phyloP scores from a whole-genome alignment of 2,113 vertebrate species.

The Zosterops lateralis region DNA sequence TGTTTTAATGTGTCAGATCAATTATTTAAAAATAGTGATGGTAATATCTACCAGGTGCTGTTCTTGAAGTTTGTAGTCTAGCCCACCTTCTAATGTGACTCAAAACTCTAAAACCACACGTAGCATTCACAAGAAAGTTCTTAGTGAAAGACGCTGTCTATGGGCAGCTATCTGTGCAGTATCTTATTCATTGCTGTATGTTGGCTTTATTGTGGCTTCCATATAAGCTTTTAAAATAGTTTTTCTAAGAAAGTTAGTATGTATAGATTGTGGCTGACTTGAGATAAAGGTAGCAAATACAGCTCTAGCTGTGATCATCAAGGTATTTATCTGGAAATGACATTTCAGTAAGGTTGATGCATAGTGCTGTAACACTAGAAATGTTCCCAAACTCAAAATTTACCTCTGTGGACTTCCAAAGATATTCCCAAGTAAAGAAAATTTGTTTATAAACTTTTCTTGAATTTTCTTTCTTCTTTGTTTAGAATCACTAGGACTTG shows the following conservation, averaged over 20 bases:
- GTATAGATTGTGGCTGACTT: not conserved
- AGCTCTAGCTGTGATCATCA: not conserved
- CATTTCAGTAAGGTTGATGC: not conserved
- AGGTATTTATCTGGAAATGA: not conserved
- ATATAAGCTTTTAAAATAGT: not conserved
- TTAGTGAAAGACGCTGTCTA: not conserved
- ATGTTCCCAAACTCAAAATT: not conserved
- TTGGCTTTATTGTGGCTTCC: not conserved
- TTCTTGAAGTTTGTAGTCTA: not conserved
- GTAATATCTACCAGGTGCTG: not conserved
- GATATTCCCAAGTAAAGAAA: not conserved
- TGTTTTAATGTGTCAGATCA: not conserved
- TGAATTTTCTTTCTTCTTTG: not conserved
- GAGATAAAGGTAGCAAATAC: not conserved
- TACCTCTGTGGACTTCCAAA: not conserved
- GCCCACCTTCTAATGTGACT: not conserved
- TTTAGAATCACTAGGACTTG: not conserved
- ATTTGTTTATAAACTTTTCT: not conserved
- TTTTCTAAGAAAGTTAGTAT: not conserved
- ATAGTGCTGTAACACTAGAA: not conserved
- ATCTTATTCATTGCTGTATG: not conserved
- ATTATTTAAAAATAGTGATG: not conserved
- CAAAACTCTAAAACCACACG: not conserved
- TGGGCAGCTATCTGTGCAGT: fast-evolving
- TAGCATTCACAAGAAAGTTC: not conserved